A percentile compares a stretch with the other conserved stretches of the same genome.
phyloP scores from a whole-genome alignment of 2,888 invertebrate genomes.

The Oligia latruncula region DNA sequence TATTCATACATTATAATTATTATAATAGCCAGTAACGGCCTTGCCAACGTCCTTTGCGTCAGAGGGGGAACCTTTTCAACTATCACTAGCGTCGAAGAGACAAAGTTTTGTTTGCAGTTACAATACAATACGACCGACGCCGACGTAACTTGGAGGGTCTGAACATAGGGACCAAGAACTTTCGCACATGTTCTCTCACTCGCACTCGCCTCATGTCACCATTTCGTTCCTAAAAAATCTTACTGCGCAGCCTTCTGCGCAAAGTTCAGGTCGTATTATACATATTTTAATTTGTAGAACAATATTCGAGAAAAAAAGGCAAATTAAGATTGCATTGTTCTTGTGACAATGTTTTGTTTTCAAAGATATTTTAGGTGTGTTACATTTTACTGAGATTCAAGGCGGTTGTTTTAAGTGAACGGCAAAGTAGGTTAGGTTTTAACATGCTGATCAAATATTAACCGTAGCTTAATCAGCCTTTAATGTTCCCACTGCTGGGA shows the following conservation, averaged over 20 bases:
- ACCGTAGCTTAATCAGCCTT: neutral
- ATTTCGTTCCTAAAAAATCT: too few relatives aligned
- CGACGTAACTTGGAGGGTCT: too few relatives aligned
- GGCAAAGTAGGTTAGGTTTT: conserved; percentile 8
- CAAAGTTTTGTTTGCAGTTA: conserved; percentile 42
- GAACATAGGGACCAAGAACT: too few relatives aligned
- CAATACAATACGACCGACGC: too few relatives aligned
- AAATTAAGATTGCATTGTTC: conserved; percentile 8
- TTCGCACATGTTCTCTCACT: too few relatives aligned
- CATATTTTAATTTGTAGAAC: conserved; percentile 8
- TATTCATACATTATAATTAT: conserved; percentile 51
- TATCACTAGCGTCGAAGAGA: conserved; percentile 70
- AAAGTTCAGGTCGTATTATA: too few relatives aligned
- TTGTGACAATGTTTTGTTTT: conserved; percentile 11
- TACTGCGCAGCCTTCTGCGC: too few relatives aligned
- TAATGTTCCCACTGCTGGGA: too few relatives aligned
- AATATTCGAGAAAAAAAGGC: neutral
- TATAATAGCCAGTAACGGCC: conserved; percentile 64
- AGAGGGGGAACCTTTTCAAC: conserved; percentile 76
- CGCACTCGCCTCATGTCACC: too few relatives aligned
- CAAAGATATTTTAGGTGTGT: neutral
- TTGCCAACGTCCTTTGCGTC: conserved; percentile 80
- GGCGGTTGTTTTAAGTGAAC: conserved; percentile 7
- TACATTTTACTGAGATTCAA: neutral
- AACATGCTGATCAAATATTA: neutral